Percentiles rank a stretch among this genome's conserved stretches.
Conservation (phyloP, 2,797 vertebrate genomes). For the Periophthalmus magnuspinnatus region DNA sequence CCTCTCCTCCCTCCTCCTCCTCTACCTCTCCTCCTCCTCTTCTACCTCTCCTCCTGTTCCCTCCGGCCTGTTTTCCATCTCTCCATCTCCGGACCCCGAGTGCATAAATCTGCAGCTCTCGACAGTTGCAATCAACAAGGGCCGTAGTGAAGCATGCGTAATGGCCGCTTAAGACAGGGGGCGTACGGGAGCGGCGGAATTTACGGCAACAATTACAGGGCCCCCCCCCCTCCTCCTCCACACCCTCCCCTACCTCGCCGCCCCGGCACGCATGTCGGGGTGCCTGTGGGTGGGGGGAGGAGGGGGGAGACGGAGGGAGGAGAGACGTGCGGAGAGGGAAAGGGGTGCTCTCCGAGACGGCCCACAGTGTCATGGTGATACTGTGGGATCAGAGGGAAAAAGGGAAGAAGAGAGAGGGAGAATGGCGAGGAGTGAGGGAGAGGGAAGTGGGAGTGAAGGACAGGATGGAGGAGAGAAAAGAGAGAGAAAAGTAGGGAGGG, state of each 20-base stretch:
- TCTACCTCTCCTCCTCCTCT: slow-evolving; percentile 26
- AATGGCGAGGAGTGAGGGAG: too few relatives aligned
- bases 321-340: too few relatives aligned
- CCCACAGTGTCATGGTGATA: too few relatives aligned
- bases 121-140: slow-evolving; percentile 80
- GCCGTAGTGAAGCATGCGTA: slow-evolving; percentile 76
- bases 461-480: too few relatives aligned
- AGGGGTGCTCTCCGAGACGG: too few relatives aligned
- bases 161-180: slow-evolving; percentile 75
- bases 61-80: slow-evolving; percentile 21
- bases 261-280: slow-evolving; percentile 6
- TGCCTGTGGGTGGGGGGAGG: slow-evolving; percentile 29
- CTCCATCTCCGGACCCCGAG: slow-evolving; percentile 54
- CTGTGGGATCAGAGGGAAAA: too few relatives aligned
- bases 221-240: slow-evolving; percentile 60
- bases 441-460: too few relatives aligned
- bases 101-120: slow-evolving; percentile 70
- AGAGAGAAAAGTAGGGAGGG: too few relatives aligned
- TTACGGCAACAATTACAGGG: slow-evolving; percentile 80
- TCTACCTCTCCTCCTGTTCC: slow-evolving; percentile 28
- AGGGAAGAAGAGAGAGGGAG: too few relatives aligned
- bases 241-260: slow-evolving; percentile 55
- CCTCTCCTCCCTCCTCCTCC: background rate
- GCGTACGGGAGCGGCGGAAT: slow-evolving; percentile 72
- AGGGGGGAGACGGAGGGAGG: background rate